Percentiles rank a stretch among this genome's conserved stretches.
Conservation (phyloP, 2,113 vertebrate genomes). For the Gulo gulo region DNA sequence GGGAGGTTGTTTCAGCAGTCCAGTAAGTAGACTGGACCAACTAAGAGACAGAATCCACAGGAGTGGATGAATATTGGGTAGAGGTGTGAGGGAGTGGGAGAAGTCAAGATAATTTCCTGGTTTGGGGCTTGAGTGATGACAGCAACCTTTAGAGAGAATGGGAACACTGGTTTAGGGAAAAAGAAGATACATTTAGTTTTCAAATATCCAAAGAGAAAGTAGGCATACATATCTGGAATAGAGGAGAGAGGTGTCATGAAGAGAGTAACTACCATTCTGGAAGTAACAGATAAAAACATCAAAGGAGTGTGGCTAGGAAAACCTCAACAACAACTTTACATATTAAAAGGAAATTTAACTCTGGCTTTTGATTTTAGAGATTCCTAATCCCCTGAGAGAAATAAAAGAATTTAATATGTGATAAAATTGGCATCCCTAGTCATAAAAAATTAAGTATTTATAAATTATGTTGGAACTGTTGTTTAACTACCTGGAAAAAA, state of each 20-base stretch:
- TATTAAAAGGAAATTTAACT: not conserved
- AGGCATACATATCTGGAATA: not conserved
- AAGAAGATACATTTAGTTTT: not conserved
- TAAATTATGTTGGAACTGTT: not conserved
- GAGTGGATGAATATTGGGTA: not conserved
- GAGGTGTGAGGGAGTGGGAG: not conserved
- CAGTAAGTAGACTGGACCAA: not conserved
- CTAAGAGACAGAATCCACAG: not conserved
- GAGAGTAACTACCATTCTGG: not conserved
- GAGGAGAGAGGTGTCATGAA: not conserved
- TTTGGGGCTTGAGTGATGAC: not conserved
- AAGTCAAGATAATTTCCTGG: not conserved
- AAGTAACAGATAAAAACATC: not conserved
- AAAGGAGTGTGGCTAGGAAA: not conserved
- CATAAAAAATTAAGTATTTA: not conserved
- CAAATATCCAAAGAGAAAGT: not conserved
- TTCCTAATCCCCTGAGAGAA: not conserved
- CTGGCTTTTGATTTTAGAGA: not conserved
- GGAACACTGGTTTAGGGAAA: not conserved
- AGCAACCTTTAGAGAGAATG: not conserved
- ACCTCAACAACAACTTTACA: not conserved
- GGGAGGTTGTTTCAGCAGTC: not conserved
- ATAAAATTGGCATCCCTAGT: not conserved
- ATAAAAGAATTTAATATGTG: conserved; percentile 10
- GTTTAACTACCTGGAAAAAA: not conserved